phyloP scores from a whole-genome alignment of 2,888 invertebrate species.

The Drosophila incognita region DNA sequence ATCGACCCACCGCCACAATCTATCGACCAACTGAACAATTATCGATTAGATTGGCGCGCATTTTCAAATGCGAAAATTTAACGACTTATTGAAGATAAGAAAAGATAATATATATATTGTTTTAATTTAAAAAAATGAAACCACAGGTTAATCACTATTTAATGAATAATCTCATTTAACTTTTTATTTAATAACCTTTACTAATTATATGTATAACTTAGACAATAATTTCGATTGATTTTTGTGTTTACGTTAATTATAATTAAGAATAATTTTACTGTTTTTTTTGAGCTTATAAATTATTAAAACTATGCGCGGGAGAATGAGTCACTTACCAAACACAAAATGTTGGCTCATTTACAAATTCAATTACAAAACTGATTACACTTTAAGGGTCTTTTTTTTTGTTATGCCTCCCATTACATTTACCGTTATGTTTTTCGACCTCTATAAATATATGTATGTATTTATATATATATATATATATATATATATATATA shows the following conservation, averaged over 20 bases:
- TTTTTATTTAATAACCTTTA: conserved; percentile 75
- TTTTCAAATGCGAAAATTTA: neutral
- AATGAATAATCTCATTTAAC: conserved; percentile 60
- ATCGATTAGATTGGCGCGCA: neutral
- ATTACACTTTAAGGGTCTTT: conserved; percentile 10
- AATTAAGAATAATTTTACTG: conserved; percentile 58
- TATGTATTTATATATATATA: conserved; percentile 26
- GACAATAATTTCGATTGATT: conserved; percentile 42
- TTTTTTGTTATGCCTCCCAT: neutral
- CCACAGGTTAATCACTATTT: conserved; percentile 10
- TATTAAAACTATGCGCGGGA: conserved; percentile 75
- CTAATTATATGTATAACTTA: conserved; percentile 72
- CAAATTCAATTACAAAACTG: conserved; percentile 66
- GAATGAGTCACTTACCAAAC: conserved; percentile 59
- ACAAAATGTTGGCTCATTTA: conserved; percentile 49
- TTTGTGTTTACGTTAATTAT: conserved; percentile 52
- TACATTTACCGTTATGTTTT: conserved; percentile 39
- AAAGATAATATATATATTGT: neutral
- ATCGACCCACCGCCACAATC: neutral
- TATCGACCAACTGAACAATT: neutral
- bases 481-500: conserved; percentile 17
- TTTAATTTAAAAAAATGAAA: neutral
- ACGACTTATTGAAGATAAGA: too few species aligned
- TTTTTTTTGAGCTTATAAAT: conserved; percentile 76
- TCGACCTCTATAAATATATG: conserved; percentile 30